Conservation (phyloP, 2,113 vertebrate species). For the Bothrops jararaca region DNA sequence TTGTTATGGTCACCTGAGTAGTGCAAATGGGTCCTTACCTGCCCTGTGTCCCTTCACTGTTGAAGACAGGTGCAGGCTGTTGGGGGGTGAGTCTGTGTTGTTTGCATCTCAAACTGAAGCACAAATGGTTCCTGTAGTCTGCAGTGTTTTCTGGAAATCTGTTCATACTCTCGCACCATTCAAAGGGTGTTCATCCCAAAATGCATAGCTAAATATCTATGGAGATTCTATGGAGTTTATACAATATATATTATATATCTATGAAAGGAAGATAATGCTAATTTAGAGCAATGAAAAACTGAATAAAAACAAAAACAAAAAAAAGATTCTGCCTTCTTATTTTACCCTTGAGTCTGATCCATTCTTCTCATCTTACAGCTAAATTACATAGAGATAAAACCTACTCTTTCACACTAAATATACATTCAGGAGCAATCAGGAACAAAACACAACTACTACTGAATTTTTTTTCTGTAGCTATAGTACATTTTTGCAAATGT, state of each 20-base stretch:
- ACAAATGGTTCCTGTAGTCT: no score
- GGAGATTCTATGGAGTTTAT: no score
- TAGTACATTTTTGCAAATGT: neutral
- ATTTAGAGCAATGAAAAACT: neutral
- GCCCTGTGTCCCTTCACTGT: no score
- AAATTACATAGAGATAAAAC: neutral
- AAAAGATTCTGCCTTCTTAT: neutral
- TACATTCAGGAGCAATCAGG: slow-evolving; percentile 51
- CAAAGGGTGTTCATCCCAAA: no score
- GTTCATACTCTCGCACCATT: no score
- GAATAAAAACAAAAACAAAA: neutral
- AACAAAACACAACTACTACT: slow-evolving; percentile 59
- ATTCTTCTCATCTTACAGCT: neutral
- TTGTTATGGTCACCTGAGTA: no score
- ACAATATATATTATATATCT: neutral
- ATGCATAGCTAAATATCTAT: no score
- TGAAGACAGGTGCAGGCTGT: no score
- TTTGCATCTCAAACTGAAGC: no score
- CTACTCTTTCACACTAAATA: neutral
- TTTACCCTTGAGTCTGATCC: neutral
- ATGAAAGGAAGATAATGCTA: neutral
- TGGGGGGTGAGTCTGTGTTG: no score
- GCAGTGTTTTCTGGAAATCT: no score
- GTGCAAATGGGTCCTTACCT: no score
- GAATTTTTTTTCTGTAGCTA: slow-evolving; percentile 67